phyloP scores from a whole-genome alignment of 2,888 invertebrate species.

The Emmelina monodactyla region DNA sequence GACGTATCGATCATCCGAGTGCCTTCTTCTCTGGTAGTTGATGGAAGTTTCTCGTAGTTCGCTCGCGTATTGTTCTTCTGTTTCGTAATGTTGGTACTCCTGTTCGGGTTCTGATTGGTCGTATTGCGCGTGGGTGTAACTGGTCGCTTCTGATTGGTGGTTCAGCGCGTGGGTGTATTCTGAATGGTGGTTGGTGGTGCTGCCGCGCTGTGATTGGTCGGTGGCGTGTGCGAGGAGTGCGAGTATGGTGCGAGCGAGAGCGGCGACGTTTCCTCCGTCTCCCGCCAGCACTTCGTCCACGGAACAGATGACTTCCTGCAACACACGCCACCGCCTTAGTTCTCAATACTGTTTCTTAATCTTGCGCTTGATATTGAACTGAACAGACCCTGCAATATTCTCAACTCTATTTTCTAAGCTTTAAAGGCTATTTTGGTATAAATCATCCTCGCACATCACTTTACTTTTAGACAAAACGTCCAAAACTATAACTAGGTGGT shows the following conservation, averaged over 20 bases:
- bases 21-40: conserved; percentile 33
- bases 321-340: conserved; percentile 67
- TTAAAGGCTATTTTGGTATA: too few relatives aligned
- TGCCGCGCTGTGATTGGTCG: too few relatives aligned
- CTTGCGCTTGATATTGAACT: conserved; percentile 37
- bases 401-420: too few relatives aligned
- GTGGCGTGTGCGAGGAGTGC: conserved; percentile 51
- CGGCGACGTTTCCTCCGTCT: conserved; percentile 24
- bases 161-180: conserved; percentile 41
- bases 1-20: conserved; percentile 41
- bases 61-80: conserved; percentile 19
- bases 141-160: conserved; percentile 20
- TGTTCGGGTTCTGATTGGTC: conserved; percentile 15
- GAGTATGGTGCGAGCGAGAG: conserved; percentile 42
- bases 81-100: conserved; percentile 12
- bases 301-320: conserved; percentile 73
- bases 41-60: conserved; percentile 28
- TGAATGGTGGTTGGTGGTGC: conserved; percentile 4
- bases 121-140: conserved; percentile 12
- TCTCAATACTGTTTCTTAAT: conserved; percentile 21
- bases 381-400: conserved; percentile 48
- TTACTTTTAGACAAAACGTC: too few relatives aligned
- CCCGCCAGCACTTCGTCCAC: conserved; percentile 66
- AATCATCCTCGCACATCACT: too few relatives aligned
- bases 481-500: too few relatives aligned